These are phyloP conservation scores for Aphelocoma californica DNA, from an alignment of 2,797 vertebrate genomes.

Conservation along the genomic window DNA sequence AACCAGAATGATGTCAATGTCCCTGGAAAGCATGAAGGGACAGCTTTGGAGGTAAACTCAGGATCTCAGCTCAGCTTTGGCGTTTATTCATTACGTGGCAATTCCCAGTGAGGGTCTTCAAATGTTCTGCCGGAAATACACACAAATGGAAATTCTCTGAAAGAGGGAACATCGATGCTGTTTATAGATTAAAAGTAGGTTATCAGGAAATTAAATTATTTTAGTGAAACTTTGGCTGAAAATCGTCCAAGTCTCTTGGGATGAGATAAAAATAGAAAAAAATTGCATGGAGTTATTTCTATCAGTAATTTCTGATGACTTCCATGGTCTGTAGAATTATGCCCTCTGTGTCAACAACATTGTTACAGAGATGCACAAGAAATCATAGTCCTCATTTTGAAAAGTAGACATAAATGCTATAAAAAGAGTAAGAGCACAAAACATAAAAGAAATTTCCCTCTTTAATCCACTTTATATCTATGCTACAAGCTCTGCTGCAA, in stretches of 20 bases:
- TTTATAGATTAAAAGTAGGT: conserved; percentile 34
- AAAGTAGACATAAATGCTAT: not conserved
- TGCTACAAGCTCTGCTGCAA: not conserved
- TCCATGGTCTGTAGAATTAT: not conserved
- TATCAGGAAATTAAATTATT: conserved; percentile 32
- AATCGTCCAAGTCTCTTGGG: not conserved
- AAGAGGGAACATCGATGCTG: not conserved
- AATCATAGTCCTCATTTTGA: not conserved
- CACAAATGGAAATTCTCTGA: not conserved
- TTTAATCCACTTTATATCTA: not conserved
- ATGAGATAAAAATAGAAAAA: not conserved
- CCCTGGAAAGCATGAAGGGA: not conserved
- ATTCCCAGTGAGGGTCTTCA: not conserved
- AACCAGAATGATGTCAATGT: not conserved
- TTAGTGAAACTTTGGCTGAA: conserved; percentile 13
- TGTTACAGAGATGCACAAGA: not conserved
- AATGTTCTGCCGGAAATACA: not conserved
- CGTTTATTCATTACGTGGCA: conserved; percentile 28
- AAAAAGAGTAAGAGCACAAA: not conserved
- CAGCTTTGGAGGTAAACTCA: not conserved
- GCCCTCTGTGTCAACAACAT: not conserved
- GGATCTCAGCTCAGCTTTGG: not conserved
- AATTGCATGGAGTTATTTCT: not conserved
- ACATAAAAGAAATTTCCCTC: not conserved
- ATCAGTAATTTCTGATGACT: not conserved